Evolutionary conservation across 2,797 vertebrate genomes (phyloP).

Genomic region (Pangasius djambal): DNA sequence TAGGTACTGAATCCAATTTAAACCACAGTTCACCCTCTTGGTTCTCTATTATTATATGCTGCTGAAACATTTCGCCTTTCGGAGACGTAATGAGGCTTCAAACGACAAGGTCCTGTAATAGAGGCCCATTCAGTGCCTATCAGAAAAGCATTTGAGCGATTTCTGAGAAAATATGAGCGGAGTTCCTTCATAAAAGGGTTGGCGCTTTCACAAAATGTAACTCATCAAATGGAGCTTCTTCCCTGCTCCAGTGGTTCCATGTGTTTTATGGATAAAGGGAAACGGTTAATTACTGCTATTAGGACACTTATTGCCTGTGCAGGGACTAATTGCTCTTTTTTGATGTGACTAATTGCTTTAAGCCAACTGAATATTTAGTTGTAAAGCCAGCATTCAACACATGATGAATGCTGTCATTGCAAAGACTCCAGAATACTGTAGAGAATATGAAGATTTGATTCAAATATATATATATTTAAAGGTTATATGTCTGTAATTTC

Average conservation of each 20-base stretch:
- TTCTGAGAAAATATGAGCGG: constrained; percentile 31
- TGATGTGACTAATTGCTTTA: constrained; percentile 44
- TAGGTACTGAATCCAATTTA: constrained; percentile 37
- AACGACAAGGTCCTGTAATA: constrained; percentile 27
- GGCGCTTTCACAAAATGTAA: constrained; percentile 33
- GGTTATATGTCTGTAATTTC: neutral
- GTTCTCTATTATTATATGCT: constrained; percentile 43
- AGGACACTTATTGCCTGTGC: constrained; percentile 45
- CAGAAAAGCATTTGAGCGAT: constrained; percentile 25
- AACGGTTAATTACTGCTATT: constrained; percentile 59
- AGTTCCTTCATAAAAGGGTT: constrained; percentile 35
- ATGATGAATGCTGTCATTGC: constrained; percentile 5
- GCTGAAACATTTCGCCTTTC: constrained; percentile 39
- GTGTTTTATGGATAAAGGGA: constrained; percentile 45
- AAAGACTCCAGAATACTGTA: constrained; percentile 4
- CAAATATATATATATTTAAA: neutral
- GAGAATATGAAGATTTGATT: neutral
- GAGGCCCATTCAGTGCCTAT: constrained; percentile 32
- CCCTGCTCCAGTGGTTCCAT: constrained; percentile 27
- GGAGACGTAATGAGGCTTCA: constrained; percentile 44
- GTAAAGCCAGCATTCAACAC: constrained; percentile 22
- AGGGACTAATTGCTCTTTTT: constrained; percentile 49
- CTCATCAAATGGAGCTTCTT: constrained; percentile 26
- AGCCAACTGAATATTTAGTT: constrained; percentile 33
- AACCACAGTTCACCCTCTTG: constrained; percentile 13